Evolutionary conservation across 2,113 vertebrate species (phyloP).

Genomic region (Oryzias melastigma): DNA sequence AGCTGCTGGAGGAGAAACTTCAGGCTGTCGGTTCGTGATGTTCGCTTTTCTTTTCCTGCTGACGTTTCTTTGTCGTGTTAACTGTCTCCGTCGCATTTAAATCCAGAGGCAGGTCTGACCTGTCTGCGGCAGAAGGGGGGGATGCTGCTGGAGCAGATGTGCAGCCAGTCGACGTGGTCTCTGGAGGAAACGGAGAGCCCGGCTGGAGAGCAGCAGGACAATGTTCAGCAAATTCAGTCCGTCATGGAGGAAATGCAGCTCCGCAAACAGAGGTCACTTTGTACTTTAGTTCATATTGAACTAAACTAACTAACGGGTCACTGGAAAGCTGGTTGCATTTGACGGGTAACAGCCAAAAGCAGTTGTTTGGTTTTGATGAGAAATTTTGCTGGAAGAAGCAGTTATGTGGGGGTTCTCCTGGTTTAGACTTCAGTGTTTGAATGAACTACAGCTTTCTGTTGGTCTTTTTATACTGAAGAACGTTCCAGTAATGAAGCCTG

Average conservation of each 20-base stretch:
- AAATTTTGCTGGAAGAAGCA: too few relatives aligned
- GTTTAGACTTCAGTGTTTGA: too few relatives aligned
- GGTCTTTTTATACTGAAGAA: too few relatives aligned
- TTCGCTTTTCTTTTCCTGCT: neutral
- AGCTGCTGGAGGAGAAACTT: slow-evolving; percentile 96
- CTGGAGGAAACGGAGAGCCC: slow-evolving; percentile 85
- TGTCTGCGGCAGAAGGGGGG: slow-evolving; percentile 93
- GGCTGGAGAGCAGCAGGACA: slow-evolving; percentile 90
- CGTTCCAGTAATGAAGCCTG: too few relatives aligned
- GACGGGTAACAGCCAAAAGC: too few relatives aligned
- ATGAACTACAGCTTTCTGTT: too few relatives aligned
- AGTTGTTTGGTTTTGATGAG: too few relatives aligned
- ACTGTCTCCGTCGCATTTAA: neutral
- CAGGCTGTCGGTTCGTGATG: slow-evolving; percentile 91
- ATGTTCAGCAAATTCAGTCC: slow-evolving; percentile 91
- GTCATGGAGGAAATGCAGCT: slow-evolving; percentile 99
- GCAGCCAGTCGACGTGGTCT: slow-evolving; percentile 88
- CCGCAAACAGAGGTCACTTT: slow-evolving; percentile 89
- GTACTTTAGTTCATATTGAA: neutral
- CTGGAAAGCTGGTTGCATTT: too few relatives aligned
- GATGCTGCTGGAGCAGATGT: slow-evolving; percentile 91
- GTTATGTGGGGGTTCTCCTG: too few relatives aligned
- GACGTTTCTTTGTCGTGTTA: neutral
- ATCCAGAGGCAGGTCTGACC: slow-evolving; percentile 75
- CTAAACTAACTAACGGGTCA: too few relatives aligned